Base-by-base conservation (phyloP, 2,888 invertebrate genomes). In the Cephus runcator region DNA sequence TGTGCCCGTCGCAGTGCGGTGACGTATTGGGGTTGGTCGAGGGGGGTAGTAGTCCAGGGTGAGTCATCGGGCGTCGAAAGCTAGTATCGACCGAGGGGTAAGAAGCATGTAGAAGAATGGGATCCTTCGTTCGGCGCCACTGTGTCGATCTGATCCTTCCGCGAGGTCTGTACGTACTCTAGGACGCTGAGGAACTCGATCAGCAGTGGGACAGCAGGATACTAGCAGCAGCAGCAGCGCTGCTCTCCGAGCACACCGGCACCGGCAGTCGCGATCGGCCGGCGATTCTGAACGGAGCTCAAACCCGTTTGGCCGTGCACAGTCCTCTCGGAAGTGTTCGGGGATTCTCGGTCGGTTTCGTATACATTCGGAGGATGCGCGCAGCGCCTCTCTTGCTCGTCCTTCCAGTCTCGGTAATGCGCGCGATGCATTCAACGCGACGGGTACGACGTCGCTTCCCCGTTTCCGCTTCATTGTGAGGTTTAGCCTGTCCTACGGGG, bases 131-230 rank as follows among this genome's bases (percentile, higher is more conserved):
- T 73, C 84, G 85, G 83, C 85, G 85, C 84, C 85, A 83, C 79
- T 84, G 85, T 75, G 77, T 56, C 56, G 56, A 23, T 56, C 23
- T 56, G 56, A 56, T 56, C 56, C 56, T 56, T 56, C 56, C 56
- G 23, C 56, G 56, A 56, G 56, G 40, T 40, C 40, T 15, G 40
- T 40, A 4, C 15, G 93, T 94, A 83, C 94, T 94, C 87, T 92
- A 93, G 33, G 92, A 92, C 86, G 92, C 92, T 12, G 88, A 93
- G 82, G 92, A 93, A 90, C 89, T 93, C 81, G 93, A 93, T 75
- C 93, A 93, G 87, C 93, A 93, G 78, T 92, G 93, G 12, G 92
- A 92, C 85, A 92, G 80, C 69, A 80, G 81, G 73, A 76, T 80
- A 34, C 76, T 80, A 30, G 79, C 77, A 34, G 76, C 75, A 73